phyloP scores from a whole-genome alignment of 1,140 invertebrate species.

The Teleopsis dalmanni region DNA sequence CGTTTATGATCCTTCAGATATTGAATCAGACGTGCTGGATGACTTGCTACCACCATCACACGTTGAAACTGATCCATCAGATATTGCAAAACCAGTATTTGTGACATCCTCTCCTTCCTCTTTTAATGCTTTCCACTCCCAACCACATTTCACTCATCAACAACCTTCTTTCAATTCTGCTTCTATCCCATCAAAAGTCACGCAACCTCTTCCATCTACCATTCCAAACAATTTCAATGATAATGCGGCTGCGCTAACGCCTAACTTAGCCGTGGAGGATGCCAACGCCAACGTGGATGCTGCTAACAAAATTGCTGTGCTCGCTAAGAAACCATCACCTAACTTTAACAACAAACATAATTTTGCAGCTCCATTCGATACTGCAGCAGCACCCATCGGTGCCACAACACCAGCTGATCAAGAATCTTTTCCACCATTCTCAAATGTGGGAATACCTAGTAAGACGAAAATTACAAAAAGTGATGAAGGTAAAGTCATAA shows the following conservation, averaged over 20 bases:
- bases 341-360: constrained; percentile 19
- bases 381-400: background rate
- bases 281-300: background rate
- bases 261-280: constrained; percentile 9
- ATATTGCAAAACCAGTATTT: constrained; percentile 1
- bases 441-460: background rate
- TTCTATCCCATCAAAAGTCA: constrained; percentile 38
- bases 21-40: constrained; percentile 12
- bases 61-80: background rate
- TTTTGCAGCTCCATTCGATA: constrained; percentile 37
- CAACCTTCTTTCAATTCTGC: constrained; percentile 13
- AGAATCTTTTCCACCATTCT: constrained; percentile 20
- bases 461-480: constrained; percentile 26
- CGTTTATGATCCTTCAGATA: constrained; percentile 30
- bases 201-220: constrained; percentile 34
- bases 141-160: constrained; percentile 17
- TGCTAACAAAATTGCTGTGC: background rate
- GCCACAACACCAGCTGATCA: background rate
- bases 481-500: constrained; percentile 40
- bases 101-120: constrained; percentile 9
- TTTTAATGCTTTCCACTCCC: constrained; percentile 18
- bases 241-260: constrained; percentile 7
- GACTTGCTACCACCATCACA: constrained; percentile 12
- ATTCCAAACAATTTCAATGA: constrained; percentile 1
- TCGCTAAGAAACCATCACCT: constrained; percentile 10